Evolutionary conservation across 1,140 invertebrate genomes (phyloP).

Genomic region (Medauroidea extradentata): DNA sequence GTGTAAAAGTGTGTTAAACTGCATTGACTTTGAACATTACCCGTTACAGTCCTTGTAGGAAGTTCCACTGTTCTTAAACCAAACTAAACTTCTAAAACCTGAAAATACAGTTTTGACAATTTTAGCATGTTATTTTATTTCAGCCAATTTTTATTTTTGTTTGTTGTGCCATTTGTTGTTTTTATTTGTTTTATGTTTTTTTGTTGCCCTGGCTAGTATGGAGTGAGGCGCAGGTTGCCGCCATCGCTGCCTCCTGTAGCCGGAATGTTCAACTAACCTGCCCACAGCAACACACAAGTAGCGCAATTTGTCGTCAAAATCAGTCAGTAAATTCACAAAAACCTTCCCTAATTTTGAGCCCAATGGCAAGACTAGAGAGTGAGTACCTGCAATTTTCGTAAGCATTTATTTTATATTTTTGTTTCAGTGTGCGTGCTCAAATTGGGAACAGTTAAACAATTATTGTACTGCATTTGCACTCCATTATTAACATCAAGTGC

Average conservation of each 20-base stretch:
- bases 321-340: constrained; percentile 2
- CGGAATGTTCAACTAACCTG: constrained; percentile 13
- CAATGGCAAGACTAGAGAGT: constrained; percentile 13
- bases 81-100: no score
- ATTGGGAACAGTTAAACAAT: not conserved
- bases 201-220: constrained; percentile 4
- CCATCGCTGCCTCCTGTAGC: constrained; percentile 8
- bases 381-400: not conserved
- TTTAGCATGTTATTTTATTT: not conserved
- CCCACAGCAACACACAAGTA: not conserved
- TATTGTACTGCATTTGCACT: not conserved
- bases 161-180: constrained; percentile 7
- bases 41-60: no score
- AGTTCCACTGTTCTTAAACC: no score
- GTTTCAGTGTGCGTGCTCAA: not conserved
- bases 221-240: constrained; percentile 1
- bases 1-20: no score
- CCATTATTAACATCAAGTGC: not conserved
- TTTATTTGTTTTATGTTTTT: constrained; percentile 9
- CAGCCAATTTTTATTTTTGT: constrained; percentile 1
- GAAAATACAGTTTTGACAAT: no score
- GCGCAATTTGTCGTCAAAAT: not conserved
- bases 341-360: not conserved
- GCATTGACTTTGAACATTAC: no score
- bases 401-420: not conserved